Conservation (phyloP, 30 jellyfish, hydroid and myxozoan species). For the Rhopilema esculentum region DNA sequence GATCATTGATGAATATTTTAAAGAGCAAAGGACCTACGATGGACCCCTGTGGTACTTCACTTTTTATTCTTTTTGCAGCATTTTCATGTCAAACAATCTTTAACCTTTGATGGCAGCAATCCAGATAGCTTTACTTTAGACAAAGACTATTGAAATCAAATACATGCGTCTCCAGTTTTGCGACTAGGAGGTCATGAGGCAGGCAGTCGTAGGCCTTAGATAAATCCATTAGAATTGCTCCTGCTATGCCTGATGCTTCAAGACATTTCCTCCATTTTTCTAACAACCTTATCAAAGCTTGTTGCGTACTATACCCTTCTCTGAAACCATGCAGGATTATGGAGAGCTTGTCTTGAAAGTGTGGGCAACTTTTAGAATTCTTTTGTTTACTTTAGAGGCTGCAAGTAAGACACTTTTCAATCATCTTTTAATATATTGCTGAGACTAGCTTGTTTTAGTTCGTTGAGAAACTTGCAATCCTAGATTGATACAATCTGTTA, state of each 20-base stretch:
- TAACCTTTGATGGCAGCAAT: conserved; percentile 14
- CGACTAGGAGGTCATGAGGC: conserved; percentile 57
- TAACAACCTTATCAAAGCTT: conserved; percentile 49
- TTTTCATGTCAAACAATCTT: conserved; percentile 24
- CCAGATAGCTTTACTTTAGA: conserved; percentile 29
- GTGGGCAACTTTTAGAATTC: conserved; percentile 18
- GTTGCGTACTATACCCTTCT: conserved; percentile 32
- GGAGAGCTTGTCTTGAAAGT: conserved; percentile 20
- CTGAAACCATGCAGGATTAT: conserved; percentile 31
- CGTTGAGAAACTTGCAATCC: conserved; percentile 35
- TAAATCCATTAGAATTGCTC: conserved; percentile 59
- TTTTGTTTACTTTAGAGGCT: conserved; percentile 3
- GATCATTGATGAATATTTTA: conserved; percentile 22
- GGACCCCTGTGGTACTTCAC: conserved; percentile 37
- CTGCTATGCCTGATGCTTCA: conserved; percentile 4
- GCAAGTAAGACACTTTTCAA: conserved; percentile 28
- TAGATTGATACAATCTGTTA: conserved; percentile 44
- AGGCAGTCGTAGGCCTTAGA: conserved; percentile 63
- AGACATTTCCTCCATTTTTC: background rate
- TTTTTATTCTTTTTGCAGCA: background rate
- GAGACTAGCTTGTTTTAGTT: conserved; percentile 19
- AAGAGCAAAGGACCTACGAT: conserved; percentile 36
- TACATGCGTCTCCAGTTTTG: conserved; percentile 8
- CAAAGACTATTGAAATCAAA: conserved; percentile 28
- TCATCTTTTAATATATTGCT: conserved; percentile 22